Evolutionary conservation across 2,888 invertebrate genomes (phyloP).

Genomic region (Fragum sueziense): DNA sequence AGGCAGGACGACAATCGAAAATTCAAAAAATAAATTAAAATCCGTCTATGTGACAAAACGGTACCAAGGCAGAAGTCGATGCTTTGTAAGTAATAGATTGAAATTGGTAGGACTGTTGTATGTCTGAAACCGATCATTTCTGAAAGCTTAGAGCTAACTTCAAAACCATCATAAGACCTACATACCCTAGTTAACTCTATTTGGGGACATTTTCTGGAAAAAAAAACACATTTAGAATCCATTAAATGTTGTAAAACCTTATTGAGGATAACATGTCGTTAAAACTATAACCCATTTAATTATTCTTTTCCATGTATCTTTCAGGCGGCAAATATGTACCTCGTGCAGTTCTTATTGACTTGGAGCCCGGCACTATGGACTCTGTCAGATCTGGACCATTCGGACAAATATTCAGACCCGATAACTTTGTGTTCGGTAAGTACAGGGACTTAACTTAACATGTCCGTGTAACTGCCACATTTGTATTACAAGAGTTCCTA

Average conservation of each 20-base stretch:
- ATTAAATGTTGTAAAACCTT: no score
- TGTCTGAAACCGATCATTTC: no score
- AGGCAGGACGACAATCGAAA: not conserved
- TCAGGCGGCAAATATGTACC: slow-evolving; percentile 89
- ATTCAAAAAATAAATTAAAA: not conserved
- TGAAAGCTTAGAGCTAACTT: no score
- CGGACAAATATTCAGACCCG: slow-evolving; percentile 88
- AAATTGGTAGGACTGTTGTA: no score
- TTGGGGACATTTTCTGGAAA: no score
- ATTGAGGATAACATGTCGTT: no score
- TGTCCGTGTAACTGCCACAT: not conserved
- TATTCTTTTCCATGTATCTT: slow-evolving; percentile 14
- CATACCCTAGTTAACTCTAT: no score
- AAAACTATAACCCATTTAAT: no score
- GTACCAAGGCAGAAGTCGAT: no score
- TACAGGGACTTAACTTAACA: not conserved
- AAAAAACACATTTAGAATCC: no score
- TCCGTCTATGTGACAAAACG: not conserved
- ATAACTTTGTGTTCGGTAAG: slow-evolving; percentile 93
- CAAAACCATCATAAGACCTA: no score
- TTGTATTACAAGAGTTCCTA: not conserved
- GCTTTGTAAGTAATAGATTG: no score
- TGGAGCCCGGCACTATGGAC: slow-evolving; percentile 98
- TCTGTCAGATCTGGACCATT: slow-evolving; percentile 84
- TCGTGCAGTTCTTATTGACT: slow-evolving; percentile 86